Evolutionary conservation across 2,113 vertebrate genomes (phyloP).

Genomic region (Prinia subflava): DNA sequence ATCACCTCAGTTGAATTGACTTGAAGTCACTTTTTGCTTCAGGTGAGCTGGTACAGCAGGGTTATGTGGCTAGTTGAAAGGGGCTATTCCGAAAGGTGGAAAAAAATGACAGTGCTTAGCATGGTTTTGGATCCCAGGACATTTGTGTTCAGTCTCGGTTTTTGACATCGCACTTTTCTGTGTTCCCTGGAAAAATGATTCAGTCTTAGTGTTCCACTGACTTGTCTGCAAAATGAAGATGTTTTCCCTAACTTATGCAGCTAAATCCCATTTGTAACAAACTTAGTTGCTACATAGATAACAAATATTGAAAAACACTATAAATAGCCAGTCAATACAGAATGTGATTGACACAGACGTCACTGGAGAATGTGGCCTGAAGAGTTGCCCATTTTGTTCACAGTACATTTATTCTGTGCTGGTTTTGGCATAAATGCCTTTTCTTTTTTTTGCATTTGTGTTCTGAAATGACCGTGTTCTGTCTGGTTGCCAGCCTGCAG

Average conservation of each 20-base stretch:
- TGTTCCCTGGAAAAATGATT: not conserved
- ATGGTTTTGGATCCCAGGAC: not conserved
- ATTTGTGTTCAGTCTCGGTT: not conserved
- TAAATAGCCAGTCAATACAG: not conserved
- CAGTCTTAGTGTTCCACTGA: not conserved
- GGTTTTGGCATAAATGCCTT: not conserved
- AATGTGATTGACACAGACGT: not conserved
- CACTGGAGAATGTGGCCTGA: not conserved
- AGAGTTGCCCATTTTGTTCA: not conserved
- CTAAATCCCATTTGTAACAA: not conserved
- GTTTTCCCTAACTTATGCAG: not conserved
- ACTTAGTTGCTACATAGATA: not conserved
- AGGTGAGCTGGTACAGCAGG: not conserved
- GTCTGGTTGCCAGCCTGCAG: not conserved
- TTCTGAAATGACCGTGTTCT: not conserved
- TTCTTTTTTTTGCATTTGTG: not conserved
- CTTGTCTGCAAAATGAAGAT: not conserved
- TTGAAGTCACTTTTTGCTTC: not conserved
- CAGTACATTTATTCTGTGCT: not conserved
- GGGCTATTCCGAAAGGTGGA: not conserved
- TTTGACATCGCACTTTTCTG: not conserved
- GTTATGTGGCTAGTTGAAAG: not conserved
- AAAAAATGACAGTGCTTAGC: not conserved
- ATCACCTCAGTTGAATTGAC: too few relatives aligned
- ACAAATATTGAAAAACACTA: not conserved